phyloP scores from a whole-genome alignment of 2,888 invertebrate genomes.

The Eristalis pertinax region DNA sequence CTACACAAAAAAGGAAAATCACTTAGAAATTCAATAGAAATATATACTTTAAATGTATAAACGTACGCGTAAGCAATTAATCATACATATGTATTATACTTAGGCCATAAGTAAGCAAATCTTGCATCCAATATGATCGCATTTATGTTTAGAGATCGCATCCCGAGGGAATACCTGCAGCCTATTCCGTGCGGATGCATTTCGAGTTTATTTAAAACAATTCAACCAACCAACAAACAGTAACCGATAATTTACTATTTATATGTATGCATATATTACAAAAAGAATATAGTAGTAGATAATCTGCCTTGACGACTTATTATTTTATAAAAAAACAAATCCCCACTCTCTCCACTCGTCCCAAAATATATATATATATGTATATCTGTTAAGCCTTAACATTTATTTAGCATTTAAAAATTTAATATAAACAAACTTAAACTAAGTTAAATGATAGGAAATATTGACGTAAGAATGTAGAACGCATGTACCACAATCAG shows the following conservation, averaged over 20 bases:
- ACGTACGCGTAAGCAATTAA: constrained; percentile 74
- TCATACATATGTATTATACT: constrained; percentile 69
- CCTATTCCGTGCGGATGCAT: neutral
- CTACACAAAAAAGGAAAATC: constrained; percentile 43
- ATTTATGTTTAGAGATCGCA: constrained; percentile 76
- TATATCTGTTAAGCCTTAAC: neutral
- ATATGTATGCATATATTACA: constrained; percentile 60
- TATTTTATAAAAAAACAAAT: constrained; percentile 55
- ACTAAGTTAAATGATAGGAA: constrained; percentile 17
- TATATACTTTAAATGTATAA: constrained; percentile 14
- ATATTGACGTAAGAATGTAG: constrained; percentile 11
- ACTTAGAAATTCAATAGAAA: constrained; percentile 23
- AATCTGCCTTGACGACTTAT: constrained; percentile 69
- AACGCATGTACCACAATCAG: neutral
- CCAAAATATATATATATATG: neutral
- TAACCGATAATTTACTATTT: constrained; percentile 24
- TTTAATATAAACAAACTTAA: constrained; percentile 19
- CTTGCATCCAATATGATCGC: constrained; percentile 74
- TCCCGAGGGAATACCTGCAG: constrained; percentile 20
- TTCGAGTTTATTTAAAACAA: neutral
- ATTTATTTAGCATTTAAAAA: constrained; percentile 8
- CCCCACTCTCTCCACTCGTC: constrained; percentile 39
- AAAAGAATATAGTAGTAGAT: constrained; percentile 47
- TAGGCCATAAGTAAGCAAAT: constrained; percentile 53
- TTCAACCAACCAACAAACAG: neutral